Conservation (phyloP, 2,113 vertebrate genomes). For the Amblyornis subalaris region DNA sequence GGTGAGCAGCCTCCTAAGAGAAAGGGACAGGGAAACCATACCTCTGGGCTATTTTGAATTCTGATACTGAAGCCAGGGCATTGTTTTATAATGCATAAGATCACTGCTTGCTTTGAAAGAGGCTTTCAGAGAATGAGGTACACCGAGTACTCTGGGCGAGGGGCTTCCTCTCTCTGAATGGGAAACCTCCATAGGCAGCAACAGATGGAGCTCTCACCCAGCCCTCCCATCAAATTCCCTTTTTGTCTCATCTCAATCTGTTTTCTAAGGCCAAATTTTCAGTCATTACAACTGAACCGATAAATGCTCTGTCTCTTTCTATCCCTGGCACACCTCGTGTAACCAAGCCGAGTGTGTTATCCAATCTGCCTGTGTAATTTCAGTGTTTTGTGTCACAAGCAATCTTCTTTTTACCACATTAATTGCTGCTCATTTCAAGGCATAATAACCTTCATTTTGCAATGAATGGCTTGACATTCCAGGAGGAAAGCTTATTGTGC, state of each 20-base stretch:
- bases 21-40: neutral
- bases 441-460: slow-evolving; percentile 57
- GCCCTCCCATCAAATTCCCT: neutral
- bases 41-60: neutral
- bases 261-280: neutral
- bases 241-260: neutral
- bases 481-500: slow-evolving; percentile 49
- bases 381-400: neutral
- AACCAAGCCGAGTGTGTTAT: neutral
- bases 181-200: neutral
- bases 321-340: neutral
- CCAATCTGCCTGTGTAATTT: neutral
- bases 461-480: slow-evolving; percentile 29
- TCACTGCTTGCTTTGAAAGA: neutral
- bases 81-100: neutral
- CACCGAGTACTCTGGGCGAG: neutral
- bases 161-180: neutral
- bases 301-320: neutral
- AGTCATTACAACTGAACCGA: neutral
- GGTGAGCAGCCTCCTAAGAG: neutral
- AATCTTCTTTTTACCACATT: slow-evolving; percentile 16
- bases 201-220: neutral
- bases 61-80: neutral
- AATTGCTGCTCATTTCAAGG: slow-evolving; percentile 36
- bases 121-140: neutral